Evolutionary conservation across 1,140 invertebrate genomes (phyloP).

Genomic region (Pachyrhynchus sulphureomaculatus): DNA sequence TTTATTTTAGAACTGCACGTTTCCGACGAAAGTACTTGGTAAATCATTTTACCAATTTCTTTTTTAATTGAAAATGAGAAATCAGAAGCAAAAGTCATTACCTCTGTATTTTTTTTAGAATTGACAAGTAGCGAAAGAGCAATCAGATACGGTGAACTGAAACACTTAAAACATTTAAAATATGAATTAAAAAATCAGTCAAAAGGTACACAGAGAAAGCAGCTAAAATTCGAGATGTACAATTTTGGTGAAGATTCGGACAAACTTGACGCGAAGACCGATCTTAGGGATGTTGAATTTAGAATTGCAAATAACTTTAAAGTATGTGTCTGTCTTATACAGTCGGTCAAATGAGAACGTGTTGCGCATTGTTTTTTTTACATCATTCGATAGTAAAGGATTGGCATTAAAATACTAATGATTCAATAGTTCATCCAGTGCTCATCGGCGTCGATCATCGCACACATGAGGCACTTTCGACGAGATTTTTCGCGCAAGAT

Average conservation of each 20-base stretch:
- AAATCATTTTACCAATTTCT: no score
- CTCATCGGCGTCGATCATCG: background rate
- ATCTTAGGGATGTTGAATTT: conserved; percentile 93
- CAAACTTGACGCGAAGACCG: conserved; percentile 63
- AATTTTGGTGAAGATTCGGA: conserved; percentile 53
- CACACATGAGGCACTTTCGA: background rate
- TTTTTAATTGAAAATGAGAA: no score
- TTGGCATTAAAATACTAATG: no score
- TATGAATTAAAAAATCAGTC: conserved; percentile 61
- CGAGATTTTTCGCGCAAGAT: no score
- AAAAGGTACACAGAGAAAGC: conserved; percentile 68
- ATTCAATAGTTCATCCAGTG: no score
- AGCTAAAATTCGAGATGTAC: conserved; percentile 66
- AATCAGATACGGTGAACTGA: conserved; percentile 82
- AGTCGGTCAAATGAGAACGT: no score
- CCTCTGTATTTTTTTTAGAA: conserved; percentile 33
- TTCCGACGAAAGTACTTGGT: no score
- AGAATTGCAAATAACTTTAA: conserved; percentile 55
- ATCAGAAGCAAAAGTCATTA: no score
- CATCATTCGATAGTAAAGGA: no score
- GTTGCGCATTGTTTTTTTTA: no score
- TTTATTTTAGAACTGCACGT: no score
- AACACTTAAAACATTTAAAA: conserved; percentile 78
- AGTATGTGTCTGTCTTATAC: conserved; percentile 15
- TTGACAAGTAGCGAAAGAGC: conserved; percentile 76